Conservation (phyloP, 2,797 vertebrate genomes). For the Chrosomus eos region DNA sequence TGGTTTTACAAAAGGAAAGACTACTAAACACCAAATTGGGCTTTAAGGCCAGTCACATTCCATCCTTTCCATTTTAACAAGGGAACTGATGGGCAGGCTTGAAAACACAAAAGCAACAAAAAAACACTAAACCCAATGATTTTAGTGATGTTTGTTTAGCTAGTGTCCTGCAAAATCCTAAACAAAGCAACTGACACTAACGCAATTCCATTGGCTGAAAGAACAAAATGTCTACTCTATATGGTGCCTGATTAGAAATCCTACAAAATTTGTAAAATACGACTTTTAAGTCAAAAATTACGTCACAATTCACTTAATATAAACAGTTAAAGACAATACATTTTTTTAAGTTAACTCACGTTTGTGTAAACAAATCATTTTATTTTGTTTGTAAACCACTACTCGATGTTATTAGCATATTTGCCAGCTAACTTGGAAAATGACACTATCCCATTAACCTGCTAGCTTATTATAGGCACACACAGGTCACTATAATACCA, state of each 20-base stretch:
- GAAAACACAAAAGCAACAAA: background rate
- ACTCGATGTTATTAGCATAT: too few relatives aligned
- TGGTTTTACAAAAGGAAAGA: slow-evolving; percentile 34
- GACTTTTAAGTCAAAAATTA: too few relatives aligned
- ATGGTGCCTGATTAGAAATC: too few relatives aligned
- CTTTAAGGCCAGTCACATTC: background rate
- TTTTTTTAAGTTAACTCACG: background rate
- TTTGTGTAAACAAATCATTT: background rate
- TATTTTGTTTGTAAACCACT: too few relatives aligned
- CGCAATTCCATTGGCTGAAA: background rate
- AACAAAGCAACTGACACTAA: too few relatives aligned
- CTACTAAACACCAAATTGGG: slow-evolving; percentile 32
- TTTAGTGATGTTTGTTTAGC: background rate
- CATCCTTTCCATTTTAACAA: slow-evolving; percentile 1
- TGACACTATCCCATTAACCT: too few relatives aligned
- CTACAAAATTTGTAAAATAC: background rate
- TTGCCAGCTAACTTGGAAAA: too few relatives aligned
- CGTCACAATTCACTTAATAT: background rate
- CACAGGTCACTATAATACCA: background rate
- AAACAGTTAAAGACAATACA: background rate
- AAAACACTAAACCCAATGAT: background rate
- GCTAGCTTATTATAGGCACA: background rate
- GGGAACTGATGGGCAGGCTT: background rate
- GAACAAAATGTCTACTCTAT: background rate
- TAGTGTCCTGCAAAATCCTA: background rate